A percentile compares a stretch with the other conserved stretches of the same genome.
These are phyloP conservation scores for Cyprinella venusta DNA, from an alignment of 2,797 vertebrate genomes.

Conservation along the genomic window DNA sequence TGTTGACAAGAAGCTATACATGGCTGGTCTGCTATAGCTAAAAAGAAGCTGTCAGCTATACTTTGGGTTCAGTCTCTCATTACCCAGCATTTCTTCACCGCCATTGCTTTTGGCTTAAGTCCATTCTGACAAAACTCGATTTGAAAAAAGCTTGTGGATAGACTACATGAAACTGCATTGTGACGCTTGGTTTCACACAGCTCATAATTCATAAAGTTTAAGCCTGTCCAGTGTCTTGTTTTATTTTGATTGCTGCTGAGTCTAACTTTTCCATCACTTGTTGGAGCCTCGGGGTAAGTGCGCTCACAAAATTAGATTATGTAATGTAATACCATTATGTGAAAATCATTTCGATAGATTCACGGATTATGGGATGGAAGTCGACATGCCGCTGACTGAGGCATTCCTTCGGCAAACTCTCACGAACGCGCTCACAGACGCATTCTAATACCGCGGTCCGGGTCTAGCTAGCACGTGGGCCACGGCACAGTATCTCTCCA, in stretches of 20 bases:
- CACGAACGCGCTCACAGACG: constrained; percentile 23
- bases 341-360: constrained; percentile 29
- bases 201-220: constrained; percentile 40
- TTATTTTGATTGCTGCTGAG: constrained; percentile 43
- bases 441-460: not conserved
- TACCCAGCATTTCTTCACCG: constrained; percentile 20
- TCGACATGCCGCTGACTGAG: constrained; percentile 19
- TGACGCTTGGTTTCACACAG: constrained; percentile 37
- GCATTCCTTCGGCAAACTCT: constrained; percentile 35
- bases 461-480: constrained; percentile 48
- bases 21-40: constrained; percentile 35
- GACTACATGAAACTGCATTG: constrained; percentile 17
- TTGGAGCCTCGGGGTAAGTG: constrained; percentile 45
- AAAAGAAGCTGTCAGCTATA: constrained; percentile 53
- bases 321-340: constrained; percentile 42
- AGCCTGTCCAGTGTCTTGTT: constrained; percentile 19
- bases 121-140: constrained; percentile 35
- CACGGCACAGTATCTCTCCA: constrained; percentile 69
- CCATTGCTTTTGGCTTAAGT: constrained; percentile 42
- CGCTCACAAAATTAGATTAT: constrained; percentile 34
- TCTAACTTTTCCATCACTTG: constrained; percentile 49
- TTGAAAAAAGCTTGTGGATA: constrained; percentile 39
- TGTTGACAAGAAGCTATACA: constrained; percentile 44
- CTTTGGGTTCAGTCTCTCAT: constrained; percentile 39
- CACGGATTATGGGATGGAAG: constrained; percentile 15